phyloP scores from a whole-genome alignment of 2,888 invertebrate species.

The Slavum lentiscoides region DNA sequence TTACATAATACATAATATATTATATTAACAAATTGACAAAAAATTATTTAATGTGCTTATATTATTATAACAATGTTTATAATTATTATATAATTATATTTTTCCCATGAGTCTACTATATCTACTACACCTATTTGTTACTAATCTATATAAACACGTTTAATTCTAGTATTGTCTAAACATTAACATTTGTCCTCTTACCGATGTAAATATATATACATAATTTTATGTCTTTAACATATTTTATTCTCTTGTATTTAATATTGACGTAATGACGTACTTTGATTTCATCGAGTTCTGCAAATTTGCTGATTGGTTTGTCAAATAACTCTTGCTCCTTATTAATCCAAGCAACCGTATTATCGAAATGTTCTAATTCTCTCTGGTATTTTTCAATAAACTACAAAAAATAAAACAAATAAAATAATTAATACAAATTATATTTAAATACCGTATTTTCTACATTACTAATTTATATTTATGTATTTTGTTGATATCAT shows the following conservation, averaged over 20 bases:
- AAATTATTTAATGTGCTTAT: no score
- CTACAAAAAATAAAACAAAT: conserved; percentile 61
- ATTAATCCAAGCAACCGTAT: conserved; percentile 82
- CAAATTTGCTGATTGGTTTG: conserved; percentile 75
- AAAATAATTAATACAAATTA: neutral
- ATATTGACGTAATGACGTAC: conserved; percentile 55
- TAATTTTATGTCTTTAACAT: no score
- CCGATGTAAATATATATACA: neutral
- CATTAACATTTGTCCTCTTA: no score
- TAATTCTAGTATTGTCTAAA: no score
- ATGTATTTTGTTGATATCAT: conserved; percentile 73
- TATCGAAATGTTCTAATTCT: conserved; percentile 74
- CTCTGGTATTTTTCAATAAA: conserved; percentile 76
- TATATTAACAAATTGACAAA: no score
- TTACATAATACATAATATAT: no score
- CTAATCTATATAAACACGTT: no score
- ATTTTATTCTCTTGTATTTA: no score
- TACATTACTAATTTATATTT: conserved; percentile 66
- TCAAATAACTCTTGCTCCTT: conserved; percentile 85
- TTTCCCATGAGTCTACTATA: no score
- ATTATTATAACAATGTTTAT: no score
- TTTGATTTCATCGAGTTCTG: conserved; percentile 78
- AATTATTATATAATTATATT: no score
- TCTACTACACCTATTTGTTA: no score
- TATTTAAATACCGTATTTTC: neutral